These are phyloP conservation scores for Clupea harengus DNA, from an alignment of 2,113 vertebrate species.

Conservation along the genomic window DNA sequence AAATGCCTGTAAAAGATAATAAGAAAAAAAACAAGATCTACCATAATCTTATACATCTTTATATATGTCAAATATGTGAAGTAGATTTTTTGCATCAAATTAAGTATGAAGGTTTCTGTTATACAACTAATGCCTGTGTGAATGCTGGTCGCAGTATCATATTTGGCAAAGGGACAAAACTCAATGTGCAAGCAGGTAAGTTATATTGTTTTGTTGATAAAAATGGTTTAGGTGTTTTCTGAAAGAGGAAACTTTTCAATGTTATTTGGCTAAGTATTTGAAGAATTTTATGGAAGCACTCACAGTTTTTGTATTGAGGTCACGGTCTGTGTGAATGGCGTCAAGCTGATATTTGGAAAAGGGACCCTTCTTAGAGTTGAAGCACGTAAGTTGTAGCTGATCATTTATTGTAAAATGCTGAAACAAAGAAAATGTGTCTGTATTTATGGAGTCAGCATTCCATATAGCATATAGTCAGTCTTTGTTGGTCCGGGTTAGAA, in stretches of 20 bases:
- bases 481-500: too few species aligned
- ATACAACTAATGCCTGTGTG: slow-evolving; percentile 30
- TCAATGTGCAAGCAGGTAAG: slow-evolving; percentile 34
- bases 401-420: too few species aligned
- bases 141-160: slow-evolving; percentile 20
- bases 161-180: slow-evolving; percentile 18
- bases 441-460: not conserved
- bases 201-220: not conserved
- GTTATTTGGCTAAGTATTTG: too few species aligned
- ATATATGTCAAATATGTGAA: too few species aligned
- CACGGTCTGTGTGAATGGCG: not conserved
- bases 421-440: too few species aligned
- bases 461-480: not conserved
- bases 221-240: too few species aligned
- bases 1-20: too few species aligned
- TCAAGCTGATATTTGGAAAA: not conserved
- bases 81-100: not conserved
- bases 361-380: not conserved
- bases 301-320: not conserved
- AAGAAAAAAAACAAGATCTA: too few species aligned
- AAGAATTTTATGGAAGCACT: too few species aligned
- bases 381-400: not conserved
- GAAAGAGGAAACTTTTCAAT: too few species aligned
- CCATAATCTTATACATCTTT: too few species aligned
- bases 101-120: slow-evolving; percentile 14